These are phyloP conservation scores for Druon quercuslanigerum DNA, from an alignment of 1,140 invertebrate genomes.

Conservation along the genomic window DNA sequence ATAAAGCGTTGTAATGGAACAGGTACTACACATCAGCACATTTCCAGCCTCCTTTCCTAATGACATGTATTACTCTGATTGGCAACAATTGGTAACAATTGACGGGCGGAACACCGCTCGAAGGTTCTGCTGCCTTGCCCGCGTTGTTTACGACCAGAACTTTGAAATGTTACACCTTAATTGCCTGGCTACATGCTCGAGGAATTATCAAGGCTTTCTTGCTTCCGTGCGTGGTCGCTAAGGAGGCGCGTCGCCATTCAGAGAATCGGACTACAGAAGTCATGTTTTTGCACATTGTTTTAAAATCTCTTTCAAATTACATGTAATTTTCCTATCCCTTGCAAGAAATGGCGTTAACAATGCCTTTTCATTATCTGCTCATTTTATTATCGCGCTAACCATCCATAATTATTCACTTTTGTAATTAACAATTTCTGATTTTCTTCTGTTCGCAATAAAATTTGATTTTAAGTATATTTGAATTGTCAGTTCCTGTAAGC, in stretches of 20 bases:
- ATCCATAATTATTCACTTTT: conserved; percentile 15
- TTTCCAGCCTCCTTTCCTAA: conserved; percentile 67
- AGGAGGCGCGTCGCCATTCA: conserved; percentile 31
- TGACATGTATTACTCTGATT: conserved; percentile 75
- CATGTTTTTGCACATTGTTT: conserved; percentile 44
- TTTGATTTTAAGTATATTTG: background rate
- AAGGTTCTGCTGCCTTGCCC: conserved; percentile 73
- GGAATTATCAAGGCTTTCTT: conserved; percentile 66
- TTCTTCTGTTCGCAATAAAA: background rate
- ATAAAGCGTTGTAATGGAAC: conserved; percentile 60
- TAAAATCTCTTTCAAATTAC: conserved; percentile 25
- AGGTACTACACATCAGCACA: conserved; percentile 55
- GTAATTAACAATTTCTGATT: background rate
- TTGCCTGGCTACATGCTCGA: conserved; percentile 67
- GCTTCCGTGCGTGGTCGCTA: conserved; percentile 42
- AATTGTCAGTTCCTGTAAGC: background rate
- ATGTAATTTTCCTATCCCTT: background rate
- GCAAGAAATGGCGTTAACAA: conserved; percentile 21
- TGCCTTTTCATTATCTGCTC: background rate
- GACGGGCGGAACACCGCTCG: conserved; percentile 70
- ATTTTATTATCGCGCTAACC: conserved; percentile 18
- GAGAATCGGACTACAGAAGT: conserved; percentile 40
- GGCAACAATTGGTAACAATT: conserved; percentile 75
- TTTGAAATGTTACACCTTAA: conserved; percentile 71
- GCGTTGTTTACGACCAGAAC: conserved; percentile 73